Conservation (phyloP, 2,113 vertebrate species). For the Ceyx cyanopectus region DNA sequence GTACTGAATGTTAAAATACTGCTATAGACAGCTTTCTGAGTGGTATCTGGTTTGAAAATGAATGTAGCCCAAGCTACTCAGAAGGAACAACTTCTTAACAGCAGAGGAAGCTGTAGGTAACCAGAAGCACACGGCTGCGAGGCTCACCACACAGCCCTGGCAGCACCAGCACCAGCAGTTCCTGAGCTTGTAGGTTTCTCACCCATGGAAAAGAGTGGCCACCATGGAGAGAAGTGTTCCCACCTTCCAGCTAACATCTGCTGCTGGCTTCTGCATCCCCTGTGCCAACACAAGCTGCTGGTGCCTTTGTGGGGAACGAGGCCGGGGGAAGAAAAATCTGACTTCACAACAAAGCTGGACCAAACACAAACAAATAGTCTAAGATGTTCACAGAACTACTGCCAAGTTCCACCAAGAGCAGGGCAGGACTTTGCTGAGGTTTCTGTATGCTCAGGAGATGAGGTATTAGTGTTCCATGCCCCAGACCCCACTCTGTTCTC, state of each 20-base stretch:
- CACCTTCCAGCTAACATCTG: neutral
- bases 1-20: neutral
- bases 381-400: neutral
- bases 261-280: neutral
- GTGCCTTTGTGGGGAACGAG: neutral
- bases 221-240: neutral
- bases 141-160: neutral
- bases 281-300: neutral
- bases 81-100: neutral
- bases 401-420: neutral
- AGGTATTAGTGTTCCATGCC: neutral
- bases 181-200: neutral
- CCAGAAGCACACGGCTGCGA: neutral
- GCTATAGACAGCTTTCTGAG: neutral
- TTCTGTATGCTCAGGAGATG: neutral
- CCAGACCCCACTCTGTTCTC: neutral
- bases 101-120: neutral
- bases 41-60: neutral
- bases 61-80: neutral
- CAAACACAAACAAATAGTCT: neutral
- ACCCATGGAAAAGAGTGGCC: fast-evolving
- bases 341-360: neutral
- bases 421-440: neutral
- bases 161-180: neutral
- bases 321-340: neutral